Evolutionary conservation across 2,888 invertebrate genomes (phyloP).

Genomic region (Agrotis exclamationis): DNA sequence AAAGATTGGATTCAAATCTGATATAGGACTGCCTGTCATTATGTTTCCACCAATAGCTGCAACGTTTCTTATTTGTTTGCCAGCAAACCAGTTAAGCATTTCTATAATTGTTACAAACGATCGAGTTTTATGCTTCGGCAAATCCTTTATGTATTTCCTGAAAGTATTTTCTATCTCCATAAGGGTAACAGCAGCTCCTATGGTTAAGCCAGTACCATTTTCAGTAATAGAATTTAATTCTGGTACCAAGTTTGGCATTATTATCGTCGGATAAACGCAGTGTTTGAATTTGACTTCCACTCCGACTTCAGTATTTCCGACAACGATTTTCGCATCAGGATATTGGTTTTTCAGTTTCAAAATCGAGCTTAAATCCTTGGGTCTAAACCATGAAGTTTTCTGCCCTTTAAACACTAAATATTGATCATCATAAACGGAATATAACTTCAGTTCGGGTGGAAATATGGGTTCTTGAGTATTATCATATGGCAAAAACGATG

Average conservation of each 20-base stretch:
- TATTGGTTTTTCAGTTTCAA: conserved; percentile 92
- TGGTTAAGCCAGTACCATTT: conserved; percentile 91
- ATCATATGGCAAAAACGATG: conserved; percentile 93
- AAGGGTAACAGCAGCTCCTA: conserved; percentile 96
- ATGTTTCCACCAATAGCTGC: conserved; percentile 98
- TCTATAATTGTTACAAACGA: conserved; percentile 93
- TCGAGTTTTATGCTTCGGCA: conserved; percentile 92
- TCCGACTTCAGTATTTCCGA: conserved; percentile 96
- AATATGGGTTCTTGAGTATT: conserved; percentile 96
- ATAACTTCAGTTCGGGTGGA: conserved; percentile 94
- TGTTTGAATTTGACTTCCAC: conserved; percentile 96
- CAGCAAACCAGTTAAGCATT: conserved; percentile 98
- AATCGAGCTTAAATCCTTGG: conserved; percentile 91
- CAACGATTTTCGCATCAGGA: conserved; percentile 94
- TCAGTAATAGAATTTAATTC: conserved; percentile 93
- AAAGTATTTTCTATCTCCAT: conserved; percentile 94
- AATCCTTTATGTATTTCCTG: conserved; percentile 90
- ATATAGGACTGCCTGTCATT: conserved; percentile 99
- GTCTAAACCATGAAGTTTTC: conserved; percentile 93
- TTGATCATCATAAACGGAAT: conserved; percentile 91
- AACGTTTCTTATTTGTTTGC: conserved; percentile 98
- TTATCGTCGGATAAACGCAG: conserved; percentile 94
- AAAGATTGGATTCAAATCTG: conserved; percentile 98
- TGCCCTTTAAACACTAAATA: conserved; percentile 86
- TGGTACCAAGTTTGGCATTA: conserved; percentile 96